Conservation (phyloP, 1,140 invertebrate species). For the Melanaphis sacchari region DNA sequence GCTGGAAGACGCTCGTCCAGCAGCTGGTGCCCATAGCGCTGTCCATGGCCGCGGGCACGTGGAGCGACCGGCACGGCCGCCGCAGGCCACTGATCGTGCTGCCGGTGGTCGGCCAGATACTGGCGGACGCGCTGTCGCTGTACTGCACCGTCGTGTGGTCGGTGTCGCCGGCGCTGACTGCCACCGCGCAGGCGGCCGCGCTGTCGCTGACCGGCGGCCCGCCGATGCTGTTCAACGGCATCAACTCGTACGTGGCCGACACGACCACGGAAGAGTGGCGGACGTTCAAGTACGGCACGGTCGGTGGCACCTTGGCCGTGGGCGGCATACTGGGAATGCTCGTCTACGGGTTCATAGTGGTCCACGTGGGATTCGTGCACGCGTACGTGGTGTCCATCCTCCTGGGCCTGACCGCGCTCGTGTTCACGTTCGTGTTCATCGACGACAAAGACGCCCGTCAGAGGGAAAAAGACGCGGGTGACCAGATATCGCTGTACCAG, state of each 20-base stretch:
- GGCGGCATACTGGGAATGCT: conserved; percentile 32
- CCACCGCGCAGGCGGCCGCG: neutral
- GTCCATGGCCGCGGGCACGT: conserved; percentile 61
- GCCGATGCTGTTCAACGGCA: conserved; percentile 34
- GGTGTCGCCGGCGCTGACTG: conserved; percentile 20
- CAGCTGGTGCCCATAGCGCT: conserved; percentile 60
- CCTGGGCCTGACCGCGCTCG: neutral
- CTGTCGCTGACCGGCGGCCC: neutral
- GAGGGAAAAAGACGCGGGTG: no score
- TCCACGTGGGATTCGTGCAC: neutral
- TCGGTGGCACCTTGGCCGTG: neutral
- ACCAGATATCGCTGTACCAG: neutral
- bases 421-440: neutral
- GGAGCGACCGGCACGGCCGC: conserved; percentile 60
- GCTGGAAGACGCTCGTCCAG: conserved; percentile 59
- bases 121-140: neutral
- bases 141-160: conserved; percentile 43
- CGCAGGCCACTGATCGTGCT: conserved; percentile 65
- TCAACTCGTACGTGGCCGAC: conserved; percentile 48
- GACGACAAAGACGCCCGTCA: neutral
- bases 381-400: neutral
- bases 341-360: neutral
- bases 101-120: conserved; percentile 61
- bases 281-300: conserved; percentile 20
- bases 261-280: conserved; percentile 31